A percentile compares a stretch with the other conserved stretches of the same genome.
Evolutionary conservation across 2,113 vertebrate genomes (phyloP).

Genomic region (Gymnocephalus cernua): DNA sequence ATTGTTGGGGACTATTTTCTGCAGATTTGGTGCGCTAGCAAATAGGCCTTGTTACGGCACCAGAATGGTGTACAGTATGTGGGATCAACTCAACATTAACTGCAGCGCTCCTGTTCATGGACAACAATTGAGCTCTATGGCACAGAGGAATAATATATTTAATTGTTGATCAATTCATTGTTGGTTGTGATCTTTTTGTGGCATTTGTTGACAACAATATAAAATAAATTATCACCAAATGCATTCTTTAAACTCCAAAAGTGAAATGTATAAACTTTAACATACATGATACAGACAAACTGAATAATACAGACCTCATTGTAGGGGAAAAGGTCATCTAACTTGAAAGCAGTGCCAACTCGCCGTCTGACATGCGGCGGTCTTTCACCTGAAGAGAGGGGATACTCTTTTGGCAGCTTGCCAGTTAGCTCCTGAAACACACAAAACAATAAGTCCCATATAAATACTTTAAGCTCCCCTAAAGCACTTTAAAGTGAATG

Average conservation of each 20-base stretch:
- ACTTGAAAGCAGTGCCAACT: conserved; percentile 92
- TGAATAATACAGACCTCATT: conserved; percentile 87
- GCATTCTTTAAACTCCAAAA: not conserved
- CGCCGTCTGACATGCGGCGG: conserved; percentile 91
- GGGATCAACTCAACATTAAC: too few species aligned
- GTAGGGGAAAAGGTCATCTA: conserved; percentile 92
- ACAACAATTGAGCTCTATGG: not conserved
- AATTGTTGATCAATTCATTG: not conserved
- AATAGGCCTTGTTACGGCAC: not conserved
- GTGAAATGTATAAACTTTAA: not conserved
- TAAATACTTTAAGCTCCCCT: not conserved
- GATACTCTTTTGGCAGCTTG: conserved; percentile 95
- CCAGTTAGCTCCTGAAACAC: conserved; percentile 91
- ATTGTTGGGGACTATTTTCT: conserved; percentile 1
- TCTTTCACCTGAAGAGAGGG: conserved; percentile 90
- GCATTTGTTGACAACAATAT: not conserved
- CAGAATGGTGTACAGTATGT: not conserved
- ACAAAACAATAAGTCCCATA: conserved; percentile 35
- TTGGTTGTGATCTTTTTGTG: not conserved
- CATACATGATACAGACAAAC: not conserved
- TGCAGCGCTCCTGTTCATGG: too few species aligned
- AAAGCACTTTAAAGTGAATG: conserved; percentile 1
- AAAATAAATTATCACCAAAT: not conserved
- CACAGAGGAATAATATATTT: not conserved
- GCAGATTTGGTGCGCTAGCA: not conserved